Conservation (phyloP, 1,140 invertebrate species). For the Wasmannia auropunctata region DNA sequence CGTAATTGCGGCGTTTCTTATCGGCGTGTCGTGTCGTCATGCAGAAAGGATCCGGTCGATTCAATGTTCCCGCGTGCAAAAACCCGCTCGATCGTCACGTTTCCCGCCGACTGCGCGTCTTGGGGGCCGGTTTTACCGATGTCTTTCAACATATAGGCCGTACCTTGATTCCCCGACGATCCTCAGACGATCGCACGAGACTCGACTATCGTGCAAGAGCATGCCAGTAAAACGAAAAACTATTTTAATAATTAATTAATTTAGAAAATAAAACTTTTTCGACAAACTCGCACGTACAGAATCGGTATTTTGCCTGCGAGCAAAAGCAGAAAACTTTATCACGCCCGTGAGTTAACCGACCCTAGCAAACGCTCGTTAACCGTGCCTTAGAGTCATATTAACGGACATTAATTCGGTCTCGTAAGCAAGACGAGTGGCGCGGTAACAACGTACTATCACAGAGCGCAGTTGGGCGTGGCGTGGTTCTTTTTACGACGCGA, state of each 20-base stretch:
- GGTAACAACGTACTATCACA: slow-evolving; percentile 12
- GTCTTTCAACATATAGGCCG: neutral
- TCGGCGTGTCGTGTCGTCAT: neutral
- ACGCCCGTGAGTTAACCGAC: neutral
- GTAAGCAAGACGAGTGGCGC: slow-evolving; percentile 4
- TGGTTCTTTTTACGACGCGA: slow-evolving; percentile 24
- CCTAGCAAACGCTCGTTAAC: slow-evolving; percentile 12
- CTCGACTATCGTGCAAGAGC: neutral
- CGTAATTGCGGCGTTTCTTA: slow-evolving; percentile 23
- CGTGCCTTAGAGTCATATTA: slow-evolving; percentile 6
- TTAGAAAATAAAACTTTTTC: neutral
- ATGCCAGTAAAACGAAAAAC: neutral
- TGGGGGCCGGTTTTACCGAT: slow-evolving; percentile 4
- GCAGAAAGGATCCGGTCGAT: slow-evolving; percentile 20
- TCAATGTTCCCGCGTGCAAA: slow-evolving; percentile 26
- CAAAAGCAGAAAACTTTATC: neutral
- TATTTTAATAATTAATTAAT: slow-evolving; percentile 2
- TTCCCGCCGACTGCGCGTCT: neutral
- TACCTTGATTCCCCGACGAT: neutral
- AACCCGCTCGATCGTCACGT: slow-evolving; percentile 5
- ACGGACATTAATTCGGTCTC: slow-evolving; percentile 29
- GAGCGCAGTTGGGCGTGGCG: slow-evolving; percentile 16
- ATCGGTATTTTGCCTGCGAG: neutral
- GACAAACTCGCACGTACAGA: neutral
- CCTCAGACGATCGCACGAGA: neutral